Conservation (phyloP, 2,113 vertebrate species). For the Vulpes ferrilata region DNA sequence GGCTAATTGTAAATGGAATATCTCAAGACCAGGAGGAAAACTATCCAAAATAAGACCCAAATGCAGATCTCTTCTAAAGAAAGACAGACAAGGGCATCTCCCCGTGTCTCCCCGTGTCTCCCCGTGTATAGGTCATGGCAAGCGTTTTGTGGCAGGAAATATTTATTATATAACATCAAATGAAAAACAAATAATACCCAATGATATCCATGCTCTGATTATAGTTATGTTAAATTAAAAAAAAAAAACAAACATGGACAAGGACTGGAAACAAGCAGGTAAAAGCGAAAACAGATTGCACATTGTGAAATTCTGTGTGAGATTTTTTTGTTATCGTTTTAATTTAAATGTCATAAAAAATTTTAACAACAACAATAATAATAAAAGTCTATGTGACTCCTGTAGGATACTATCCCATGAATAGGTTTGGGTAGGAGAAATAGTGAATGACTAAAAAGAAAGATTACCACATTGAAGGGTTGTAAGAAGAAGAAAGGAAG, state of each 20-base stretch:
- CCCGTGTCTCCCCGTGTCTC: not conserved
- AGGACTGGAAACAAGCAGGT: not conserved
- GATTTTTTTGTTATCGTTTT: constrained; percentile 26
- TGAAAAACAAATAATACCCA: not conserved
- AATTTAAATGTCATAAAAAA: not conserved
- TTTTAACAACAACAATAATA: not conserved
- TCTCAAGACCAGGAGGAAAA: not conserved
- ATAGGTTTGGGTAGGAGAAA: not conserved
- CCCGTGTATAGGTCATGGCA: not conserved
- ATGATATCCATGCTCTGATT: not conserved
- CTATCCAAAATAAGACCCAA: constrained; percentile 20
- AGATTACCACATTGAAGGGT: not conserved
- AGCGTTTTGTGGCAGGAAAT: not conserved
- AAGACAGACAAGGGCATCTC: not conserved
- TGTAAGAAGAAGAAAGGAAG: not conserved
- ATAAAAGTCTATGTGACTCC: not conserved
- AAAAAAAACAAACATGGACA: not conserved
- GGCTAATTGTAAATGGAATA: not conserved
- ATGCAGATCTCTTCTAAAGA: not conserved
- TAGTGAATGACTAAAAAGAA: not conserved
- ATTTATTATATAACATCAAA: not conserved
- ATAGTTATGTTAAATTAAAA: not conserved
- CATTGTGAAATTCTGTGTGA: not conserved
- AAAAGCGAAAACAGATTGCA: constrained; percentile 42
- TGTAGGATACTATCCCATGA: not conserved